These are phyloP conservation scores for Meriones psammophilus DNA, from an alignment of 2,797 vertebrate genomes.

Conservation along the genomic window DNA sequence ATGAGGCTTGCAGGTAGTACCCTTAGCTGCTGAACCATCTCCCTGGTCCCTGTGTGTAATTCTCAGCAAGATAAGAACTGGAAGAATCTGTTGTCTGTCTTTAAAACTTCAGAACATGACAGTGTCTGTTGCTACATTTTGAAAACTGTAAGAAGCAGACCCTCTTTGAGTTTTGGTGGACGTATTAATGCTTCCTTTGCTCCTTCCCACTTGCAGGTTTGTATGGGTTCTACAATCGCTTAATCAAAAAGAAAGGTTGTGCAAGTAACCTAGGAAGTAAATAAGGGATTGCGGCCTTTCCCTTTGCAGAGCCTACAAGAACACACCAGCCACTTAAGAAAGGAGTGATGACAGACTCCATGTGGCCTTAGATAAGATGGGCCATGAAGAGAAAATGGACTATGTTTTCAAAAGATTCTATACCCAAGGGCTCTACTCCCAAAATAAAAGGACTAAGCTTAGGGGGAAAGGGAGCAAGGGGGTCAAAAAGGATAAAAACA, in stretches of 20 bases:
- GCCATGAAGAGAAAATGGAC: background rate
- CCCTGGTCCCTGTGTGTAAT: background rate
- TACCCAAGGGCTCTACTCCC: background rate
- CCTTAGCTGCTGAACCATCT: background rate
- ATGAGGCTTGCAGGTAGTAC: no score
- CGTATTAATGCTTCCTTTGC: constrained; percentile 44
- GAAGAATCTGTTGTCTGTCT: background rate
- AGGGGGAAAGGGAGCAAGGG: background rate
- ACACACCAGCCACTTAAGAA: background rate
- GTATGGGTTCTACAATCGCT: constrained; percentile 34
- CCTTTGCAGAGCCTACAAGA: constrained; percentile 67
- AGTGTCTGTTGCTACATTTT: constrained; percentile 15
- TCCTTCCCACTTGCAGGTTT: constrained; percentile 57
- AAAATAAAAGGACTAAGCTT: background rate
- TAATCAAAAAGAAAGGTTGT: constrained; percentile 44
- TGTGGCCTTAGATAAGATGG: background rate
- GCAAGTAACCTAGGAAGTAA: constrained; percentile 60
- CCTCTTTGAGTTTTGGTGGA: constrained; percentile 19
- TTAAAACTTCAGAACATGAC: constrained; percentile 36
- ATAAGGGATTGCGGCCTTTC: constrained; percentile 11
- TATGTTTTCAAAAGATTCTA: constrained; percentile 68
- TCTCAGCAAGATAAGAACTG: constrained; percentile 35
- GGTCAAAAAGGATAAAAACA: constrained; percentile 53
- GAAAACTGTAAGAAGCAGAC: background rate
- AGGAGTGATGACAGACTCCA: constrained; percentile 9